Base-by-base conservation (phyloP, 2,888 invertebrate genomes). In the Lysandra coridon region DNA sequence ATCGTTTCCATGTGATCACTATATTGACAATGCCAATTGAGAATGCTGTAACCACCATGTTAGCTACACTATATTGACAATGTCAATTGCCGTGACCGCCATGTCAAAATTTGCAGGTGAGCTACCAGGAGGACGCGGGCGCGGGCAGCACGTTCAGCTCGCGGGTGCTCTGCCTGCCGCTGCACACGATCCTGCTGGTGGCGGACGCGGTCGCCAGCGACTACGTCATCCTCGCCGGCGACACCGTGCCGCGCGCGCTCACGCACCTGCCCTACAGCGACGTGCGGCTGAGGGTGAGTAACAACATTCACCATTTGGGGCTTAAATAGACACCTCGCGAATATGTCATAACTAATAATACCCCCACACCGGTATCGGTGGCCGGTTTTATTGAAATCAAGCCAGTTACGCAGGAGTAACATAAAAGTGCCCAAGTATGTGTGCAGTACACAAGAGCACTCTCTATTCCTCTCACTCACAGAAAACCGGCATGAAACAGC, bases 101-200 rank as follows among this genome's bases (percentile, higher is more conserved):
- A 49, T 49, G 49, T 12, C 10, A 49, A 49, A 14, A 57, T 64
- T 23, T 7, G 12, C 95, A 86, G 97, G 96, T 93, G 96, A 96
- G 93, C 95, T 97, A 89, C 95, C 95, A 87, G 86, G 97, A 89
- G 81, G 88, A 86, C 64, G 64, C 30, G 80, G 83, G 83, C 37
- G 83, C 82, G 64, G 88, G 86, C 80, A 76, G 85, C 0, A 84
- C 96, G 84, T 96, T 96, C 89, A 95, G 96, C 78, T 96, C 97
- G 60, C 95, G 97, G 84, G 97, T 98, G 82, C 97, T 97, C 88
- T 98, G 98, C 91, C 97, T 98, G 88, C 98, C 98, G 80, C 94
- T 98, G 81, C 97, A 97, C 88, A 97, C 98, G 1, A 95, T 98
- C 82, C 94, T 98, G 88, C 91, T 97, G 84, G 98, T 98, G 76